A percentile compares a stretch with the other conserved stretches of the same genome.
These are phyloP conservation scores for Hypomecis atomaria DNA, from an alignment of 2,888 invertebrate genomes.

Conservation along the genomic window DNA sequence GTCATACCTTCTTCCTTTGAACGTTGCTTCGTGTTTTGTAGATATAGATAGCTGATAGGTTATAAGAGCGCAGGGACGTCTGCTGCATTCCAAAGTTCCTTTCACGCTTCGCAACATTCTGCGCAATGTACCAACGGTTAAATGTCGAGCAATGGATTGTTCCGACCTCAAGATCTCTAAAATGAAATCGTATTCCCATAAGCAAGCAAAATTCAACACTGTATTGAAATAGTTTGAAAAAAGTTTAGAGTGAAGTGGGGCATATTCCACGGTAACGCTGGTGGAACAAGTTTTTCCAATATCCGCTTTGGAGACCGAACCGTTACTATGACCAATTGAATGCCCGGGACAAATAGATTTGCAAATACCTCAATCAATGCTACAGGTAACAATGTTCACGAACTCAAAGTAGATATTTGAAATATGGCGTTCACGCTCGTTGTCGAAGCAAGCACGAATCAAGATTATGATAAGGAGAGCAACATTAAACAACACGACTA, in stretches of 20 bases:
- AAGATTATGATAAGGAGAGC: constrained; percentile 32
- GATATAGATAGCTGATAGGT: constrained; percentile 24
- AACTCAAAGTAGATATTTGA: constrained; percentile 32
- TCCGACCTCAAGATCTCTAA: constrained; percentile 41
- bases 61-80: constrained; percentile 54
- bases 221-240: constrained; percentile 27
- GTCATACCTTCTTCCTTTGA: constrained; percentile 14
- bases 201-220: constrained; percentile 38
- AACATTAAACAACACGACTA: constrained; percentile 32
- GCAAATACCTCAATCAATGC: constrained; percentile 35
- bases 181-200: constrained; percentile 38
- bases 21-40: constrained; percentile 31
- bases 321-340: constrained; percentile 45
- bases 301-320: constrained; percentile 43
- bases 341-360: constrained; percentile 49
- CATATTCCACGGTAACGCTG: constrained; percentile 36
- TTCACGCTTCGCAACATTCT: constrained; percentile 67
- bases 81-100: constrained; percentile 69
- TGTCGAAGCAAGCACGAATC: constrained; percentile 32
- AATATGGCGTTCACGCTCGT: constrained; percentile 28
- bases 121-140: constrained; percentile 59
- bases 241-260: constrained; percentile 36
- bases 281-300: constrained; percentile 46
- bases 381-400: constrained; percentile 35
- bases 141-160: constrained; percentile 61